phyloP scores from a whole-genome alignment of 2,888 invertebrate genomes.

The Pardosa pseudoannulata region DNA sequence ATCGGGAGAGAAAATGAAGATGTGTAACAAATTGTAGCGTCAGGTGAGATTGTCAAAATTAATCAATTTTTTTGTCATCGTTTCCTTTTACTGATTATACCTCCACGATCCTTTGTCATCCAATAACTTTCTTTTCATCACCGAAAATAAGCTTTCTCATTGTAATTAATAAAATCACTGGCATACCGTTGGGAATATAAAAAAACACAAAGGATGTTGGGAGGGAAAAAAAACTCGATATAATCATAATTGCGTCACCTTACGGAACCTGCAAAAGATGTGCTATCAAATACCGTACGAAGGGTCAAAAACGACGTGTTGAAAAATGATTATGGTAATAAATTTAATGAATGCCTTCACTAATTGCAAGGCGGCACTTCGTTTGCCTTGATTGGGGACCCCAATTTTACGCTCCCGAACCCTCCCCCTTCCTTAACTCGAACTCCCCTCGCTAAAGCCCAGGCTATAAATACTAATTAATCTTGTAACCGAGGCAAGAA shows the following conservation, averaged over 20 bases:
- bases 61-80: neutral
- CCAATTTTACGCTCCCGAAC: slow-evolving; percentile 8
- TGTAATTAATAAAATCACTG: slow-evolving; percentile 55
- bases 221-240: slow-evolving; percentile 29
- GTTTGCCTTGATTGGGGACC: slow-evolving; percentile 7
- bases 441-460: neutral
- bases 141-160: slow-evolving; percentile 14
- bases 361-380: slow-evolving; percentile 66
- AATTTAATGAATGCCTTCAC: slow-evolving; percentile 70
- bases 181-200: slow-evolving; percentile 2
- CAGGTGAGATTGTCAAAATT: too few relatives aligned
- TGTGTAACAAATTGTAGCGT: too few relatives aligned
- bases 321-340: slow-evolving; percentile 72
- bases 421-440: too few relatives aligned
- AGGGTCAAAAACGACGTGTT: slow-evolving; percentile 69
- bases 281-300: slow-evolving; percentile 53
- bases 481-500: slow-evolving; percentile 51
- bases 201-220: slow-evolving; percentile 7
- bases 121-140: slow-evolving; percentile 44
- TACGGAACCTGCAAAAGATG: slow-evolving; percentile 38
- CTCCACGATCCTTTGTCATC: neutral
- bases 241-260: slow-evolving; percentile 52
- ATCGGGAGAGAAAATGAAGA: too few relatives aligned
- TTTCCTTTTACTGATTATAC: slow-evolving; percentile 11
- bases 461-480: slow-evolving; percentile 72